Conservation (phyloP, 2,888 invertebrate species). For the Oeneis ivallda region DNA sequence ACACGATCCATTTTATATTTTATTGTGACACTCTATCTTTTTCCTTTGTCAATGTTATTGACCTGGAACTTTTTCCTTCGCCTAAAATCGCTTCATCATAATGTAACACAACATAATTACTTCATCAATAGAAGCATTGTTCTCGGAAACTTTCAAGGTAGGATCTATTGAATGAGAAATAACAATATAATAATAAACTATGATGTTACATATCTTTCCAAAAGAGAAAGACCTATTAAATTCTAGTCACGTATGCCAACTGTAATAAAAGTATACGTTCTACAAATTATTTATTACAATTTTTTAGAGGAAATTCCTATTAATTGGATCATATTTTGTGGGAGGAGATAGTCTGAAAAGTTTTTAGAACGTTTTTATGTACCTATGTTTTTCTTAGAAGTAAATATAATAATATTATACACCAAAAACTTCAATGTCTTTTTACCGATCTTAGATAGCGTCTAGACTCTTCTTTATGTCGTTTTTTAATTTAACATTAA, state of each 20-base stretch:
- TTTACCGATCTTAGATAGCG: no score
- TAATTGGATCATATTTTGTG: no score
- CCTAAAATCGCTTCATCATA: constrained; percentile 12
- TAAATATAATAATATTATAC: no score
- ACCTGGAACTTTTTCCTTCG: not conserved
- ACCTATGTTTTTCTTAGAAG: not conserved
- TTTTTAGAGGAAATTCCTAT: no score
- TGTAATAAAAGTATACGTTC: no score
- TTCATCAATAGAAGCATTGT: constrained; percentile 4
- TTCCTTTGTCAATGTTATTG: not conserved
- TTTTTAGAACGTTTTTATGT: no score
- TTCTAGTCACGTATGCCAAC: no score
- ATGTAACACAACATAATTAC: constrained; percentile 14
- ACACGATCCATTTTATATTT: not conserved
- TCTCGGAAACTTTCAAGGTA: not conserved
- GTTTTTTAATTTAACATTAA: no score
- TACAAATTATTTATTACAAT: no score
- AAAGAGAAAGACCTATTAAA: not conserved
- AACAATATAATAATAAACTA: not conserved
- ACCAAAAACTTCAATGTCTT: no score
- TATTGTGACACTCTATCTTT: not conserved
- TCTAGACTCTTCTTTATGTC: no score
- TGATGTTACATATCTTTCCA: not conserved
- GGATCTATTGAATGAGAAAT: not conserved
- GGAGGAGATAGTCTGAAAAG: no score